Evolutionary conservation across 2,797 vertebrate genomes (phyloP), one percentile per base, ranked within the genome.

Genomic region (Megalops cyprinoides): DNA sequence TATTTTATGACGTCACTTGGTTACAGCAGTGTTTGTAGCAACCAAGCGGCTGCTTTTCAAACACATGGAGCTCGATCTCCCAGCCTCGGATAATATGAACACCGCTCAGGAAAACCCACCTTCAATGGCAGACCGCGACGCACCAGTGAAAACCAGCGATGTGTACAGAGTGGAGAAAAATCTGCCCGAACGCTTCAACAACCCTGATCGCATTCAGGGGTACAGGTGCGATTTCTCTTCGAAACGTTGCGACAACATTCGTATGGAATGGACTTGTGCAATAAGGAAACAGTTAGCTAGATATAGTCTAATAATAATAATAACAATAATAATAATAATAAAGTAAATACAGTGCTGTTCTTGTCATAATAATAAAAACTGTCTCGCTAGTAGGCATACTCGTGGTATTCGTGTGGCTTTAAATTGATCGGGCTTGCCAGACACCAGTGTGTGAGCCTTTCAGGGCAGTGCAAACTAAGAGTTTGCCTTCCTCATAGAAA

Each of bases 121-220:
- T 23, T 31, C 62, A 1, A 14, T 62, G 14, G 25, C 49, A 28
- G 82, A 83, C 7, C 23, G 80, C 1, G 46, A 20, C 9, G 0
- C 51, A 4, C 44, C 80, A 12, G 6, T 73, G 44, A 86, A 81
- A 48, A 91, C 90, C 18, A 82, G 85, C 9, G 82, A 90, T 55
- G 65, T 92, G 74, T 91, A 92, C 82, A 84, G 77, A n/a, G 86
- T 88, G 15, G 81, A 87, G 75, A 56, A 81, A 56, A 82, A 90
- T 69, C 84, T 91, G 4, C 87, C 90, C 0, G 9, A 46, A n/a
- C 85, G 88, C 0, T 91, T 92, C 83, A 88, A 91, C 80, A 79
- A 90, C n/a, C 90, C 92, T 0, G 83, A 88, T 23, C 74, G 85
- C 60, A 91, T 91, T 80, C 86, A 74, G 73, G 89, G 89, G 37